Percentiles rank a stretch among this genome's conserved stretches.
Conservation (phyloP, 2,888 invertebrate genomes). For the Meloe dianella region DNA sequence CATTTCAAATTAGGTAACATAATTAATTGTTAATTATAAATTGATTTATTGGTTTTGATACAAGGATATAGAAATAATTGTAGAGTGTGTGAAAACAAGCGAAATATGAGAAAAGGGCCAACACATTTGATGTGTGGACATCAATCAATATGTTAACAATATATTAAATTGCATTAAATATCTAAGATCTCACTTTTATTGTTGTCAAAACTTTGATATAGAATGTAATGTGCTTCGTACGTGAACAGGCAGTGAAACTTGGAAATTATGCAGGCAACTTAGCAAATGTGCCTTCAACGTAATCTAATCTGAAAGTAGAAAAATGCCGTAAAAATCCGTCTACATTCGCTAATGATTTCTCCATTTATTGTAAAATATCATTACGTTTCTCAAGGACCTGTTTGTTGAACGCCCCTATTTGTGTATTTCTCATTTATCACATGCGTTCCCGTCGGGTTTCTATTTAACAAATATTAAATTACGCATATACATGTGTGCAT, state of each 20-base stretch:
- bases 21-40: neutral
- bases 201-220: too few relatives aligned
- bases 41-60: neutral
- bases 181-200: too few relatives aligned
- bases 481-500: neutral
- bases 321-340: neutral
- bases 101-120: neutral
- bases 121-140: too few relatives aligned
- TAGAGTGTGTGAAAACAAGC: neutral
- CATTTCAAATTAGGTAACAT: neutral
- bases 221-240: too few relatives aligned
- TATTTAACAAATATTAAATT: neutral
- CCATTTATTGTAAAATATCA: neutral
- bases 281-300: neutral
- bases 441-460: neutral
- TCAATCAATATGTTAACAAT: too few relatives aligned
- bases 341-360: neutral
- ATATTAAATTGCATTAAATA: too few relatives aligned
- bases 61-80: neutral
- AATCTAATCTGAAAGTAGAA: slow-evolving; percentile 2
- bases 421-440: neutral
- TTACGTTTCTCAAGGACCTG: neutral
- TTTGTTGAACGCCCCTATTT: neutral
- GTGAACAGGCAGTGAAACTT: neutral
- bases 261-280: neutral